Evolutionary conservation across 1,140 invertebrate genomes (phyloP).

Genomic region (Catajapyx aquilonaris): DNA sequence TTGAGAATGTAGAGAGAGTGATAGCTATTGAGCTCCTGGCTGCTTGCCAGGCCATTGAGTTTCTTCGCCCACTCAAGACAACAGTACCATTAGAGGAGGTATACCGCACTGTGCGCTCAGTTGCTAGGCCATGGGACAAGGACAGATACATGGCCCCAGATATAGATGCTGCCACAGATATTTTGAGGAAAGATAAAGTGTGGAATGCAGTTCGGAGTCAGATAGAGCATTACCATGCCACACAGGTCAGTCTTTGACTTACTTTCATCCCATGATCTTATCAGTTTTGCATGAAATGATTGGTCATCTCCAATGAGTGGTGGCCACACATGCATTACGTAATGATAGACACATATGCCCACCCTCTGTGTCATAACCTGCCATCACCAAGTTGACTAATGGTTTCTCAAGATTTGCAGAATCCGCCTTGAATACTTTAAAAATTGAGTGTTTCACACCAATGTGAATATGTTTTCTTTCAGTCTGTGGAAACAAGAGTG

Average conservation of each 20-base stretch:
- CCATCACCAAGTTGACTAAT: conserved; percentile 4
- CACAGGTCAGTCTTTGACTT: conserved; percentile 16
- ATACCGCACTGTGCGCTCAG: conserved; percentile 35
- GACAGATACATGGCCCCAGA: conserved; percentile 46
- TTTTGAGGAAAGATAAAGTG: conserved; percentile 33
- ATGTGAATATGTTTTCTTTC: too few species aligned
- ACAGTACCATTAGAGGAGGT: conserved; percentile 46
- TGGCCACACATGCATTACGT: background rate
- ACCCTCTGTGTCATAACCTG: background rate
- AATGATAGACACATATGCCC: background rate
- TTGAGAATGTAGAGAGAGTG: conserved; percentile 43
- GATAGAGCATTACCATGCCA: conserved; percentile 23
- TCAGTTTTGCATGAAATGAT: background rate
- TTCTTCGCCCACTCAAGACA: conserved; percentile 43
- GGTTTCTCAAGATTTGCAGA: background rate
- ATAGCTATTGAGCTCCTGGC: conserved; percentile 47
- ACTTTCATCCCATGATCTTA: background rate
- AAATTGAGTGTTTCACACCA: too few species aligned
- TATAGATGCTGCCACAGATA: conserved; percentile 33
- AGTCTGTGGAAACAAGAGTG: conserved; percentile 24
- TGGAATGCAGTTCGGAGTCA: conserved; percentile 27
- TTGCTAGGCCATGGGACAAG: conserved; percentile 33
- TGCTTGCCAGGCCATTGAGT: conserved; percentile 54
- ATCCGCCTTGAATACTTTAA: conserved; percentile 3
- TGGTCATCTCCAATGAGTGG: background rate